Evolutionary conservation across 2,888 invertebrate species (phyloP), one percentile per base, ranked within the genome.

Genomic region (Tiliacea citrago): DNA sequence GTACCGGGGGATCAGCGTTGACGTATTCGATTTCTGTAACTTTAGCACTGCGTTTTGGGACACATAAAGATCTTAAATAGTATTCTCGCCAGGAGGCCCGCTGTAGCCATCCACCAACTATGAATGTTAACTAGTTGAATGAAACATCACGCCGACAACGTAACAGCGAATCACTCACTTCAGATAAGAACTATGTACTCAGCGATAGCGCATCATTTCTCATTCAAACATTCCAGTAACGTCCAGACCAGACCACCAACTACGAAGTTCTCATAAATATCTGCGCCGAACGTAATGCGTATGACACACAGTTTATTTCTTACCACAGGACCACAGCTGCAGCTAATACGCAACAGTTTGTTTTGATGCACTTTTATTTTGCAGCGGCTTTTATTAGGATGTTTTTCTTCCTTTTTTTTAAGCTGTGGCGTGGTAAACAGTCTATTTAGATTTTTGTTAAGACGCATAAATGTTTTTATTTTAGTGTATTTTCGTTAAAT

Each of bases 221-320:
- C 67, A 76, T 81, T 47, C 70, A 70, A 51, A 71, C 42, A 77
- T 80, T 80, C 58, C 72, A 66, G 57, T 12, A 7, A 5, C 39
- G 18, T 49, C 29, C 68, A 75, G 42, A 42, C 21, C 42, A 66
- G 58, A 75, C 65, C 39, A 75, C 60, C 68, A 61, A 61, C 49
- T 16, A 42, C 39, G 35, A 47, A 51, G 77, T 82, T 67, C 47
- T 62, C 60, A 75, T 71, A 70, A 80, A 78, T 78, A 84, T 81
- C 67, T 67, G 39, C 49, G 57, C n/a, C 42, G 57, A 68, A 72
- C 74, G 75, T 76, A 78, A 77, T 71, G 3, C 62, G 51, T n/a
- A 69, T 86, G 84, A 85, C 84, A 86, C 81, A 86, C 21, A 71
- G 53, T 75, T 84, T 79, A 85, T 81, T 86, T 84, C 58, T 67